Base-by-base conservation (phyloP, 1,140 invertebrate species). In the Mercenaria mercenaria region DNA sequence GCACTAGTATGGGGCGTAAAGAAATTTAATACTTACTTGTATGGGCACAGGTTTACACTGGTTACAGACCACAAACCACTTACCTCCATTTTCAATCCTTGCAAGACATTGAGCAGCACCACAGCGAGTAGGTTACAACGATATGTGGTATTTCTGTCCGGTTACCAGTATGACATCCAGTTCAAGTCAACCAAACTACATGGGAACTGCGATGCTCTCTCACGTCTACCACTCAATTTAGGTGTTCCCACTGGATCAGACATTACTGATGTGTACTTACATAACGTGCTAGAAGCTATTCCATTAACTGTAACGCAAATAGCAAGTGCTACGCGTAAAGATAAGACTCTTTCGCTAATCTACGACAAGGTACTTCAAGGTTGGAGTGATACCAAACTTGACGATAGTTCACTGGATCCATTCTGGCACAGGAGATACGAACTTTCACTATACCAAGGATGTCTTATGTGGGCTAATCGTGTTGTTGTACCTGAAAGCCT, bases 11-110 rank as follows among this genome's bases (percentile, higher is more conserved):
- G n/a, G n/a, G n/a, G n/a, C n/a, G n/a, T n/a, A n/a, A n/a, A n/a
- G n/a, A n/a, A n/a, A n/a, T n/a, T n/a, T n/a, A n/a, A 97, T 87
- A 92, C 96, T 67, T 97, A 96, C 86, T 61, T 97, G 6, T 96
- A 94, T 90, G 96, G 96, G 10, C 89, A 93, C 10, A 88, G 93
- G 39, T 96, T 97, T 81, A 91, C 89, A n/a, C 56, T 61, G 26
- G n/a, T 61, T 23, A 97, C 96, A 13, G 96, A 97, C 88, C 96
- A 97, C 84, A 93, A 95, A 84, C 95, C 96, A 0, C 91, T 97
- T 34, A 87, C 95, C 4, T 72, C 61, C 11, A 95, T 96, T 20
- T 96, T 96, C 50, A 92, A 91, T 34, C 91, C 92, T 0, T 90
- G 92, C 18, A 94, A 92, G 37, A 91, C 96, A 18, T 90, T 96